These are phyloP conservation scores for Phthorimaea operculella DNA, from an alignment of 1,140 invertebrate genomes.

Conservation along the genomic window DNA sequence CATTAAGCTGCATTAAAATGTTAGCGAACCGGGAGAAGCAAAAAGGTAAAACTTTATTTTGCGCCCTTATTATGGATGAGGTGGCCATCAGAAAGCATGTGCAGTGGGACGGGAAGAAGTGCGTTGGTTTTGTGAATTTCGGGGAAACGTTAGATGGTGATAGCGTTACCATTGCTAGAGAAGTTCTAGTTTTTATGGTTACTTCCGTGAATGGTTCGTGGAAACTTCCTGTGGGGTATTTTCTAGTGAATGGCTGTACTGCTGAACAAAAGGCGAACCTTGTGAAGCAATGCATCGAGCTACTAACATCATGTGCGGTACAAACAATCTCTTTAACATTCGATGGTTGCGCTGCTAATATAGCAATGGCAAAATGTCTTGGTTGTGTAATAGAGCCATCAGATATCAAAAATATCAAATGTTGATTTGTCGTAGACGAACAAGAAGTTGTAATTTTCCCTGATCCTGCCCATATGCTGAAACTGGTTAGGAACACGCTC, in stretches of 20 bases:
- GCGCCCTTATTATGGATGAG: conserved; percentile 40
- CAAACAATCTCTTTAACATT: conserved; percentile 31
- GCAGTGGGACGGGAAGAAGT: conserved; percentile 30
- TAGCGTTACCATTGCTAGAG: conserved; percentile 4
- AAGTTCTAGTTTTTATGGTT: conserved; percentile 43
- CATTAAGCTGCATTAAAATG: background rate
- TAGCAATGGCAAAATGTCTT: conserved; percentile 22
- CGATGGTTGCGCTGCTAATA: conserved; percentile 32
- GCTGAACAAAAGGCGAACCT: conserved; percentile 22
- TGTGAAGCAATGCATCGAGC: conserved; percentile 20
- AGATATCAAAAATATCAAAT: background rate
- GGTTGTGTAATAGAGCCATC: conserved; percentile 21
- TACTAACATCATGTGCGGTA: conserved; percentile 22
- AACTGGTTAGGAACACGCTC: conserved; percentile 13
- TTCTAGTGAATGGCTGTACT: conserved; percentile 14
- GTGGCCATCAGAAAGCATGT: conserved; percentile 44
- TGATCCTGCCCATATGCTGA: conserved; percentile 1
- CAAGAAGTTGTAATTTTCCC: background rate
- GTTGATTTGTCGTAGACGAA: no score
- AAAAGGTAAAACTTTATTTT: conserved; percentile 7
- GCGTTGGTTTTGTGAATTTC: conserved; percentile 36
- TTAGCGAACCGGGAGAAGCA: background rate
- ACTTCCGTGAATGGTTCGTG: conserved; percentile 33
- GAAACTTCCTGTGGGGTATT: conserved; percentile 39
- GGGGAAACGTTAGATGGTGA: conserved; percentile 26